These are phyloP conservation scores for Emydocephalus ijimae DNA, from an alignment of 2,113 vertebrate genomes.

Conservation along the genomic window DNA sequence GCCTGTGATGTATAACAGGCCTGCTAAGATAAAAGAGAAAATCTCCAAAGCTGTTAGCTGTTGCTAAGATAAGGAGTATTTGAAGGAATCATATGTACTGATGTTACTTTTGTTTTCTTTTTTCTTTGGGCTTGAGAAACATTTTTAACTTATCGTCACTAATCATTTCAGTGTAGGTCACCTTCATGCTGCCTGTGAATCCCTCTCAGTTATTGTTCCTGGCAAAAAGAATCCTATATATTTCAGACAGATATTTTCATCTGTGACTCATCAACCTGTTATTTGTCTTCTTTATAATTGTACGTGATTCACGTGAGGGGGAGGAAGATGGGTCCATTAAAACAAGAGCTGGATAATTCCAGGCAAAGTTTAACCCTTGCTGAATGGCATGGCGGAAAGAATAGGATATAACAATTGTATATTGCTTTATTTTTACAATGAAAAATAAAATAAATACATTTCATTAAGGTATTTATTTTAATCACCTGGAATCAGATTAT, in stretches of 20 bases:
- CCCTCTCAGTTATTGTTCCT: neutral
- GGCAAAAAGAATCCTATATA: neutral
- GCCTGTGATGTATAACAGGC: neutral
- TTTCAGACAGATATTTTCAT: constrained; percentile 9
- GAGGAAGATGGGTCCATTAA: constrained; percentile 4
- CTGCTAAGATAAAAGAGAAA: neutral
- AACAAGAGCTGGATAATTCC: neutral
- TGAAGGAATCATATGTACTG: neutral
- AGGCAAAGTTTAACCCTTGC: neutral
- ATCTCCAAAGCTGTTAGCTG: neutral
- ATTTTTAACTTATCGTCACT: neutral
- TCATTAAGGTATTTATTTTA: neutral
- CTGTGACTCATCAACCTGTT: constrained; percentile 6
- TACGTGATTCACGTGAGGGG: constrained; percentile 23
- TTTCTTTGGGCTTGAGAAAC: neutral
- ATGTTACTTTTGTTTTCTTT: neutral
- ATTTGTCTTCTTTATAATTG: constrained; percentile 7
- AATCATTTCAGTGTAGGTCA: neutral
- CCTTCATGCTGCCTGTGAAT: neutral
- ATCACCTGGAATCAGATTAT: neutral
- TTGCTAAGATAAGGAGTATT: neutral
- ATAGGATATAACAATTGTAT: neutral
- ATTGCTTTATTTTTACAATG: neutral
- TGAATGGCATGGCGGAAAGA: neutral
- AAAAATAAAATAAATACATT: neutral